phyloP scores from a whole-genome alignment of 2,797 vertebrate genomes.

The Delichon dasypus region DNA sequence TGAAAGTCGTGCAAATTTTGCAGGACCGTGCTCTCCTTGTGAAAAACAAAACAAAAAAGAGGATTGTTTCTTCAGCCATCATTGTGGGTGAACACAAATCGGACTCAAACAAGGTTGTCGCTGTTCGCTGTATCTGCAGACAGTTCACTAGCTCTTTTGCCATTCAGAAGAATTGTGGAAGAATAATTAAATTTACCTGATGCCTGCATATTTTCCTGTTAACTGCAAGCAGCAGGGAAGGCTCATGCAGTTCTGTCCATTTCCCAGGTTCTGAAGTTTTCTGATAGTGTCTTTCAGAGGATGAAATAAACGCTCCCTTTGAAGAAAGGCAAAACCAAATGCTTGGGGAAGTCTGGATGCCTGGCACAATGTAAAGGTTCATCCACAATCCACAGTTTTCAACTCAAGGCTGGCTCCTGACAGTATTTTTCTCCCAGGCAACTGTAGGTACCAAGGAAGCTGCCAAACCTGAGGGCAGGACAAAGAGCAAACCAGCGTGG shows the following conservation, averaged over 20 bases:
- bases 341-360: neutral
- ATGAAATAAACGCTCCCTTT: accelerated
- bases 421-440: neutral
- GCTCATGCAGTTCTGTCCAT: neutral
- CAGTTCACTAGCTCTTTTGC: neutral
- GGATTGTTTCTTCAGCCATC: neutral
- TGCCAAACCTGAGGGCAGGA: neutral
- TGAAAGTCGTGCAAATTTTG: neutral
- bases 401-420: neutral
- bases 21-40: neutral
- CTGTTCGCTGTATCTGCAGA: neutral
- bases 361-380: neutral
- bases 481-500: neutral
- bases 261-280: neutral
- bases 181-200: neutral
- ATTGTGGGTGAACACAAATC: neutral
- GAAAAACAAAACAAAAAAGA: neutral
- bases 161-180: neutral
- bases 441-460: neutral
- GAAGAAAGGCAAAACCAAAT: neutral
- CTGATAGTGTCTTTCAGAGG: neutral
- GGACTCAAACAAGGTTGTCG: neutral
- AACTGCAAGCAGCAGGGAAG: neutral
- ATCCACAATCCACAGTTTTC: neutral
- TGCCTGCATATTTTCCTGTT: neutral